Base-by-base conservation (phyloP, 2,888 invertebrate species). In the Reticulitermes lucifugus region DNA sequence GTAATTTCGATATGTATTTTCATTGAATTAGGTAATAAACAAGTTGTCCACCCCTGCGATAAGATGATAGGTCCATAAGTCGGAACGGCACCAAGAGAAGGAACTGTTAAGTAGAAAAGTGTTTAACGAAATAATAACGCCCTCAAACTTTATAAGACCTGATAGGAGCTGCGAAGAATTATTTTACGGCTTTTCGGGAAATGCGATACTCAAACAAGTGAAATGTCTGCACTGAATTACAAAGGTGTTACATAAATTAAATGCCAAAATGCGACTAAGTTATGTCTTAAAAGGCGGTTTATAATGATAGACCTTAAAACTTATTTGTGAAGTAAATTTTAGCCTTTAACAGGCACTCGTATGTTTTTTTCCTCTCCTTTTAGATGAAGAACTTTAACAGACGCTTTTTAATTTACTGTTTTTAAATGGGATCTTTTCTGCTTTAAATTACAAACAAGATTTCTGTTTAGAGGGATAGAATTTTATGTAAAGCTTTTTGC, bases 171-270 rank as follows among this genome's bases (percentile, higher is more conserved):
- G n/a, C n/a, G 65, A 65, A 25, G 25, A n/a, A 65, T 65, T 25
- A 5, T 65, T 65, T 18, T 18, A 18, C 18, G 4, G 55, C 12
- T 9, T 14, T 65, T 65, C 5, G 25, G 7, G 25, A 65, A 65
- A 65, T n/a, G 65, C 10, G 65, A 6, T n/a, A 6, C n/a, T 7
- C 18, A 60, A 21, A 60, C 10, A 60, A 22, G n/a, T 60, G 60
- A 60, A 60, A n/a, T 6, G 21, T 0, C 65, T 65, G 25, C n/a
- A 14, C 65, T 60, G 65, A 65, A 65, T 65, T 65, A n/a, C 25
- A 65, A 35, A 25, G 65, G 65, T 65, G 65, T 65, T 65, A 25
- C 65, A 65, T 65, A 65, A 65, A 65, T 65, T 65, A 65, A n/a
- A 65, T 10, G 6, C 1, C 2, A n/a, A 65, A 65, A n/a, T 12